phyloP scores from a whole-genome alignment of 2,113 vertebrate genomes.

The Thamnaconus septentrionalis region DNA sequence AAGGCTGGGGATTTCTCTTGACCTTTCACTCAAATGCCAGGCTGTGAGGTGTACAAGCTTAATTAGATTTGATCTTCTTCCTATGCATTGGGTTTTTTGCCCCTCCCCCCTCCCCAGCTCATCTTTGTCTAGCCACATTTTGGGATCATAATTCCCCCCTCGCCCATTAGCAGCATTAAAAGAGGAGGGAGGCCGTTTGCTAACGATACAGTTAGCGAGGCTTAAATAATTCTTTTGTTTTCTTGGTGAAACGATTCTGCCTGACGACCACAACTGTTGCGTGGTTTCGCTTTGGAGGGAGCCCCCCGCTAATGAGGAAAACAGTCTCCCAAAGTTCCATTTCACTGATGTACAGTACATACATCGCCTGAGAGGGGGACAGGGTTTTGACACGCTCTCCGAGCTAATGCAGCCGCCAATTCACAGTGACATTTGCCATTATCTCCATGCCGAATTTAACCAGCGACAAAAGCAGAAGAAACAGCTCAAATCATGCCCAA shows the following conservation, averaged over 20 bases:
- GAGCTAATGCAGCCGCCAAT: slow-evolving; percentile 79
- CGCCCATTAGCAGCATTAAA: slow-evolving; percentile 71
- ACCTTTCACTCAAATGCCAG: slow-evolving; percentile 77
- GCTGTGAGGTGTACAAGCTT: slow-evolving; percentile 61
- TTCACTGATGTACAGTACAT: slow-evolving; percentile 22
- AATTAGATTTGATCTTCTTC: slow-evolving; percentile 68
- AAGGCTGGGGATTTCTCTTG: slow-evolving; percentile 71
- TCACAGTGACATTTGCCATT: slow-evolving; percentile 89
- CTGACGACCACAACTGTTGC: slow-evolving; percentile 60
- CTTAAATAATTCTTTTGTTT: slow-evolving; percentile 66
- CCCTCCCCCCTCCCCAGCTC: slow-evolving; percentile 11
- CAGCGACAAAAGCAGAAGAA: slow-evolving; percentile 74
- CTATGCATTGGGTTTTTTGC: slow-evolving; percentile 50
- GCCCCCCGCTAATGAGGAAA: slow-evolving; percentile 73
- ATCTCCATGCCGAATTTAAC: slow-evolving; percentile 76
- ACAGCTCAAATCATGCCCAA: slow-evolving; percentile 83
- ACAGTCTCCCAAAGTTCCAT: slow-evolving; percentile 36
- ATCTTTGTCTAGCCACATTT: slow-evolving; percentile 11
- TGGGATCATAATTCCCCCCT: too few relatives aligned
- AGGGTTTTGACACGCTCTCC: slow-evolving; percentile 75
- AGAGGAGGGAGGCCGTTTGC: slow-evolving; percentile 69
- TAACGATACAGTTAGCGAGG: slow-evolving; percentile 63
- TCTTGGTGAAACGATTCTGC: slow-evolving; percentile 16
- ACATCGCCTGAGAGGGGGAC: slow-evolving; percentile 58
- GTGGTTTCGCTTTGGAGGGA: slow-evolving; percentile 58